Percentiles rank a stretch among this genome's conserved stretches.
phyloP scores from a whole-genome alignment of 2,797 vertebrate species.

The Poeciliopsis infans region DNA sequence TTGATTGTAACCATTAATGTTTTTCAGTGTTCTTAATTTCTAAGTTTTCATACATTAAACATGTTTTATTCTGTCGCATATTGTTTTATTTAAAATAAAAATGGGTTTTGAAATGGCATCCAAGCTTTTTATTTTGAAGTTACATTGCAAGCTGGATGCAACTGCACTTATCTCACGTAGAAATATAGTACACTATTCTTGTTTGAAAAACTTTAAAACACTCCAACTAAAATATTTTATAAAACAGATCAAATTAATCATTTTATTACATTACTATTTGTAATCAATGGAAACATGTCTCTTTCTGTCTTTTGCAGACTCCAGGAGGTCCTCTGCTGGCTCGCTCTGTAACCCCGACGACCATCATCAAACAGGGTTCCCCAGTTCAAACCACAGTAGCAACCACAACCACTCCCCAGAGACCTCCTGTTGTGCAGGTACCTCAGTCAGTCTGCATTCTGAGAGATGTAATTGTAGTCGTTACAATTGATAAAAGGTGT shows the following conservation, averaged over 20 bases:
- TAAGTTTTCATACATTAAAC: not conserved
- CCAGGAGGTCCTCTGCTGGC: conserved; percentile 86
- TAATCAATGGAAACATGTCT: not conserved
- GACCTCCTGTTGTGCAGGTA: conserved; percentile 90
- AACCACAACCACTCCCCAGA: conserved; percentile 86
- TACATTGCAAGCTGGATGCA: not conserved
- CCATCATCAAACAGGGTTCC: conserved; percentile 91
- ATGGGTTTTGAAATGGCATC: not conserved
- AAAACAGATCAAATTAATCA: not conserved
- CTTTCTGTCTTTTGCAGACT: conserved; percentile 73
- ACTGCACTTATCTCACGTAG: not conserved
- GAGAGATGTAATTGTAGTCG: not conserved
- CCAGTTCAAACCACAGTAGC: conserved; percentile 86
- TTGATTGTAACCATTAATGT: not conserved
- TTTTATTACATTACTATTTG: not conserved
- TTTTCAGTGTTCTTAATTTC: not conserved
- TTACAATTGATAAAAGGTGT: not conserved
- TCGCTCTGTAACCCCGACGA: conserved; percentile 87
- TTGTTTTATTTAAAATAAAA: not conserved
- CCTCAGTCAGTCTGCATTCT: not conserved
- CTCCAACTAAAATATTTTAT: not conserved
- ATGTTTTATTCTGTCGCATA: not conserved
- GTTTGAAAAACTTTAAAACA: not conserved
- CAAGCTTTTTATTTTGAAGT: not conserved
- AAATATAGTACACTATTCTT: not conserved